Evolutionary conservation across 2,888 invertebrate species (phyloP), one percentile per base, ranked within the genome.

Genomic region (Campoletis raptor): DNA sequence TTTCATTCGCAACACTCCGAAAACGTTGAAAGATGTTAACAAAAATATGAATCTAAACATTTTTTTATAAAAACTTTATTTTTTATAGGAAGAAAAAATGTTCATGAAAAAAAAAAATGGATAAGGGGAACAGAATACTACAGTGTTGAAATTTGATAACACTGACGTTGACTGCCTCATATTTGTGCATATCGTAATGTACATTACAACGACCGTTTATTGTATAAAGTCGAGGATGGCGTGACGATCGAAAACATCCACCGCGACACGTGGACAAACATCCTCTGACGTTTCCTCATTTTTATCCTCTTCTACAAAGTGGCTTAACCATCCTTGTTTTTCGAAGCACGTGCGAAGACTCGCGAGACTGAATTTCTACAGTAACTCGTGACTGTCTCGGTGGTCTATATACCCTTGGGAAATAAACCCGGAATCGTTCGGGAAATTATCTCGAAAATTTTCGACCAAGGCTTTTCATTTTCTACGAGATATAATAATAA

Each of bases 191-290:
- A 30, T 30, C 15, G 24, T 30, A 30, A 15, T 12, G 30, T 30
- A 10, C 24, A 12, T 30, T 1, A 61, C 12, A 5, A 61, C 24
- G 8, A 61, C 0, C 24, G 30, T 61, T 61, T 61, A 61, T 30
- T 1, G 30, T 30, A 40, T 24, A 61, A 57, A 74, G 74, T 61
- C 15, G 12, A 61, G 42, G 21, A 42, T 61, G 24, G 10, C 57
- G 74, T 61, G 57, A 74, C 57, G 57, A 74, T 30, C 52, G 48
- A 52, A 18, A 73, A 52, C n/a, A 52, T 36, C 42, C 40, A 61
- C 57, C 40, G 61, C 57, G 74, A 61, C 74, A 40, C 57, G 42
- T 74, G 61, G 74, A 61, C 74, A 74, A 74, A 61, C 57, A 40
- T 42, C 8, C 24, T 61, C 74, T 24, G 12, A 21, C 40, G 74